phyloP scores from a whole-genome alignment of 2,888 invertebrate genomes.

The Carpatolechia fugitivella region DNA sequence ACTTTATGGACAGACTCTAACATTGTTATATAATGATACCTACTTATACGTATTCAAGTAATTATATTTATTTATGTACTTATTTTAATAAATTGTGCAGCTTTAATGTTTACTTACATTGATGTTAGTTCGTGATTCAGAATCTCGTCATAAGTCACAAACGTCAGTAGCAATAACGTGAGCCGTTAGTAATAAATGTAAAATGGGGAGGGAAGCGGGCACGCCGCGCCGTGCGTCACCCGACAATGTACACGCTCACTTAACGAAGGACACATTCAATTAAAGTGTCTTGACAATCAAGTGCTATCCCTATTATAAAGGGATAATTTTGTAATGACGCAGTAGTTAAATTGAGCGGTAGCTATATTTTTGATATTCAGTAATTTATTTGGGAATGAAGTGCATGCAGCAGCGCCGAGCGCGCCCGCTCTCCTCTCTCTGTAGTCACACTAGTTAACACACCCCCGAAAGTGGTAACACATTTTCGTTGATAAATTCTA shows the following conservation, averaged over 20 bases:
- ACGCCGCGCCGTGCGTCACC: too few relatives aligned
- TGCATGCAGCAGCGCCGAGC: background rate
- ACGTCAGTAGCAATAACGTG: constrained; percentile 75
- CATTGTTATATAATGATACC: constrained; percentile 57
- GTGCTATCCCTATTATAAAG: background rate
- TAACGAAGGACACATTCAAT: background rate
- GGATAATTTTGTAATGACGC: too few relatives aligned
- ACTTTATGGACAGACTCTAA: constrained; percentile 55
- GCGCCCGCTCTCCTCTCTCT: constrained; percentile 37
- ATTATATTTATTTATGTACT: constrained; percentile 74
- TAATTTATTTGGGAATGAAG: background rate
- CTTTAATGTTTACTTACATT: constrained; percentile 79
- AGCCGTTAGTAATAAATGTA: constrained; percentile 63
- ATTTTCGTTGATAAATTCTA: constrained; percentile 72
- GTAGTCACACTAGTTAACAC: constrained; percentile 76
- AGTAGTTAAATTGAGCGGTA: too few relatives aligned
- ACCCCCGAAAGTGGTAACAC: constrained; percentile 73
- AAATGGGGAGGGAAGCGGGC: constrained; percentile 19
- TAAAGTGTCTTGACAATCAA: background rate
- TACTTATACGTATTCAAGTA: constrained; percentile 59
- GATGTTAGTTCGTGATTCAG: constrained; percentile 78
- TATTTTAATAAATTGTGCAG: constrained; percentile 76
- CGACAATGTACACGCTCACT: too few relatives aligned
- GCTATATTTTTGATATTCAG: too few relatives aligned
- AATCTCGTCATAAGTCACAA: constrained; percentile 80